phyloP scores from a whole-genome alignment of 2,113 vertebrate genomes.

The Scatophagus argus region DNA sequence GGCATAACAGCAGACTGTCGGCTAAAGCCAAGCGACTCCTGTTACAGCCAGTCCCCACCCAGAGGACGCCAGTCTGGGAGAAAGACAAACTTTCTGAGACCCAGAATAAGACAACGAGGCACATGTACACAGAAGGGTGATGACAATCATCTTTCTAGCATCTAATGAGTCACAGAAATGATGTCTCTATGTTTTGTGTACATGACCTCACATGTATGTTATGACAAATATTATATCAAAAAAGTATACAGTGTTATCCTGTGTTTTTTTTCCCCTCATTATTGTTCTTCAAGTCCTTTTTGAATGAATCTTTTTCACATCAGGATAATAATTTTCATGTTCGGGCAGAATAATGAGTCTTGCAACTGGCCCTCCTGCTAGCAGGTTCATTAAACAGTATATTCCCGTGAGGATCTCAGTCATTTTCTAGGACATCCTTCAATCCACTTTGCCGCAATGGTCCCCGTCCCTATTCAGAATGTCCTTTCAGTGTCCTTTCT shows the following conservation, averaged over 20 bases:
- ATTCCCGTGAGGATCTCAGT: slow-evolving; percentile 75
- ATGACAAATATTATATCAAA: background rate
- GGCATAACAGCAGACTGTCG: slow-evolving; percentile 66
- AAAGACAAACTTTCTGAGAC: slow-evolving; percentile 25
- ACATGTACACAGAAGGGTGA: background rate
- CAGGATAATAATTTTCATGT: slow-evolving; percentile 16
- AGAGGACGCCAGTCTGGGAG: slow-evolving; percentile 49
- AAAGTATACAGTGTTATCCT: background rate
- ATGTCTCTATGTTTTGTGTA: background rate
- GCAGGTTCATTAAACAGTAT: slow-evolving; percentile 73
- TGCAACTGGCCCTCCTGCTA: slow-evolving; percentile 21
- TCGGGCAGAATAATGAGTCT: slow-evolving; percentile 32
- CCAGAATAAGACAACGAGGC: slow-evolving; percentile 15
- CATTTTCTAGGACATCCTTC: slow-evolving; percentile 82
- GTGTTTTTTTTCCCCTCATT: background rate
- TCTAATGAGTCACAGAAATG: background rate
- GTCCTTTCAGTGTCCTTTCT: slow-evolving; percentile 76
- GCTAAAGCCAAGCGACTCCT: slow-evolving; percentile 69
- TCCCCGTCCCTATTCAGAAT: slow-evolving; percentile 63
- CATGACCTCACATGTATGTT: background rate
- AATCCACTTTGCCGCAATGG: slow-evolving; percentile 69
- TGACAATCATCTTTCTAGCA: slow-evolving; percentile 4
- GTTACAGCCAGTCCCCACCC: slow-evolving; percentile 68
- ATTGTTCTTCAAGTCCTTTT: background rate
- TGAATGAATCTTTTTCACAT: background rate